phyloP scores from a whole-genome alignment of 2,888 invertebrate genomes.

The Drosophila siamana region DNA sequence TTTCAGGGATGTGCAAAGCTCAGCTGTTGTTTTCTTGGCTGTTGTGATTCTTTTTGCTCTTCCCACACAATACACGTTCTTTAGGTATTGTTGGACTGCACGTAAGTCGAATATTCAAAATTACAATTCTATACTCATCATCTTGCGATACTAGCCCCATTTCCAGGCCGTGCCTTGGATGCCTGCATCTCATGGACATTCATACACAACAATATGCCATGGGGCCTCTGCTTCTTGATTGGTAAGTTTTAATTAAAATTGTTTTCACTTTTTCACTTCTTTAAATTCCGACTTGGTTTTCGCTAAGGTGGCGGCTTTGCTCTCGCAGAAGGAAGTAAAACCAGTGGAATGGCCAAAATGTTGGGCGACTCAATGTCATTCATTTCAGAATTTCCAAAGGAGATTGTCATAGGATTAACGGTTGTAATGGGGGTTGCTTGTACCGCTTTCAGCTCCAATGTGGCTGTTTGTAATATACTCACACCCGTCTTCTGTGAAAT shows the following conservation, averaged over 20 bases:
- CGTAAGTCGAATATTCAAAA: slow-evolving; percentile 86
- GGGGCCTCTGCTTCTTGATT: slow-evolving; percentile 93
- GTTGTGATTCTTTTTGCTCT: slow-evolving; percentile 92
- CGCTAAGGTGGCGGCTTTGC: slow-evolving; percentile 93
- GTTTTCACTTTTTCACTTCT: too few relatives aligned
- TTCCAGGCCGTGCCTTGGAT: slow-evolving; percentile 85
- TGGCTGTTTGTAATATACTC: slow-evolving; percentile 94
- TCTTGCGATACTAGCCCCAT: slow-evolving; percentile 44
- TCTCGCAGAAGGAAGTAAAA: slow-evolving; percentile 92
- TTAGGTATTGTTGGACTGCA: slow-evolving; percentile 87
- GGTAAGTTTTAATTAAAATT: slow-evolving; percentile 85
- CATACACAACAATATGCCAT: slow-evolving; percentile 92
- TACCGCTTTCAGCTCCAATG: slow-evolving; percentile 92
- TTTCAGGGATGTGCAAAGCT: slow-evolving; percentile 61
- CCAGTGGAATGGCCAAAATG: slow-evolving; percentile 90
- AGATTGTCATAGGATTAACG: slow-evolving; percentile 88
- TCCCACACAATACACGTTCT: slow-evolving; percentile 91
- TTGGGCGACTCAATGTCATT: slow-evolving; percentile 90
- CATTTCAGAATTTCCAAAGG: slow-evolving; percentile 87
- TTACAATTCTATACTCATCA: background rate
- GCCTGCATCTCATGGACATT: slow-evolving; percentile 92
- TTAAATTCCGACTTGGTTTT: background rate
- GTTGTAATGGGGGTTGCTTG: slow-evolving; percentile 86
- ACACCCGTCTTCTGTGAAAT: slow-evolving; percentile 92
- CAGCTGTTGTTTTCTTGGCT: slow-evolving; percentile 91